Conservation (phyloP, 2,113 vertebrate genomes). For the Tragelaphus buxtoni region DNA sequence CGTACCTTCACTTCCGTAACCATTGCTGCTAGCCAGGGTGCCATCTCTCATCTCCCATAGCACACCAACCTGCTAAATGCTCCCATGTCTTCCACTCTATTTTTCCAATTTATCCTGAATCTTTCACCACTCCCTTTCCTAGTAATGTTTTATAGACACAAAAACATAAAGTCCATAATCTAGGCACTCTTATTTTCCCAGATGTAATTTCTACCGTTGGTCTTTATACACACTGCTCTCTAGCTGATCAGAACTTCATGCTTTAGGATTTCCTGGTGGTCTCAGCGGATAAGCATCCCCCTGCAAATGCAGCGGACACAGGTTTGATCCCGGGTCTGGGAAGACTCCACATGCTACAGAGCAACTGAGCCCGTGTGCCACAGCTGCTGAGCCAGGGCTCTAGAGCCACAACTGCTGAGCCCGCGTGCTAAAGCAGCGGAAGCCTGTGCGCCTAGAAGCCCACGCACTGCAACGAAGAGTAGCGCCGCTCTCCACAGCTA, state of each 20-base stretch:
- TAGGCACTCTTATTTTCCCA: neutral
- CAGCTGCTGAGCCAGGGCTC: neutral
- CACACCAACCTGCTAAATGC: neutral
- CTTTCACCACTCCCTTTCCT: neutral
- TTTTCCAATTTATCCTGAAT: neutral
- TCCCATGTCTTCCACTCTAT: neutral
- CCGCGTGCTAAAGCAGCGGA: fast-evolving
- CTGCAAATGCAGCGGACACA: neutral
- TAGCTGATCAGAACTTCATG: neutral
- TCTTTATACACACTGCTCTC: neutral
- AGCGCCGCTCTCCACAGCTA: fast-evolving
- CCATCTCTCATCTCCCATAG: slow-evolving; percentile 4
- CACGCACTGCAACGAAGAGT: neutral
- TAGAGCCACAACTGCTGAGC: neutral
- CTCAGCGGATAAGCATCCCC: neutral
- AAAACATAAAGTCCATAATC: neutral
- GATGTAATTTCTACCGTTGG: neutral
- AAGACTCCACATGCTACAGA: neutral
- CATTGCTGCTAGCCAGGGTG: neutral
- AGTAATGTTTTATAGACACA: neutral
- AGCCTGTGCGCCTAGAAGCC: neutral
- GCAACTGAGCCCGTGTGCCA: neutral
- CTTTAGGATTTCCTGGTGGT: neutral
- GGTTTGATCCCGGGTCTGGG: neutral
- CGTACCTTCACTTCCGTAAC: neutral